Evolutionary conservation across 2,888 invertebrate species (phyloP), one percentile per base, ranked within the genome.

Genomic region (Apoda limacodes): DNA sequence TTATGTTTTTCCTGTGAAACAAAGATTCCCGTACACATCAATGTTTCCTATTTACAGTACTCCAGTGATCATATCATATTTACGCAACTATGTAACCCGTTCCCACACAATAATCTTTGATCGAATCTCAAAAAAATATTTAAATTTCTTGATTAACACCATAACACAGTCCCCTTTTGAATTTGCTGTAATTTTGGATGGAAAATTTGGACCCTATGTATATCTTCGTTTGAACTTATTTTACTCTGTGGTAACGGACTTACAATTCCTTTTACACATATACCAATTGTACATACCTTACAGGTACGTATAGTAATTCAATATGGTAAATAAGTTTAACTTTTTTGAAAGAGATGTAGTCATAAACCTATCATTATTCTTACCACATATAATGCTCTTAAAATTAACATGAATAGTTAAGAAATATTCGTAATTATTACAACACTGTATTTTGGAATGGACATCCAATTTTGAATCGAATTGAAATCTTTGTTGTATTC

Each of bases 1-100:
- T 76, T 76, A 76, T 75, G 75, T 71, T 74, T 69, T 69, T 66
- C 63, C 49, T 48, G 40, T 42, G 71, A 78, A 80, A 78, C 78
- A 76, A 64, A 74, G 80, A 75, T 65, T 74, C 78, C 80, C 78
- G 78, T 80, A 80, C 78, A 48, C 63, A 68, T 72, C 78, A 61
- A 68, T 72, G 78, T 76, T 78, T 66, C 55, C 47, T 40, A 42
- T n/a, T n/a, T n/a, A n/a, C n/a, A n/a, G n/a, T n/a, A n/a, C n/a
- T n/a, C n/a, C n/a, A n/a, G n/a, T n/a, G n/a, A n/a, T n/a, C n/a
- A n/a, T n/a, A n/a, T n/a, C n/a, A n/a, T n/a, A n/a, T n/a, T n/a
- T n/a, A 46, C 36, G 50, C 51, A 51, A 50, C 51, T 51, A 50
- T 35, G 50, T 52, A 60, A 57, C 46, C 54, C 58, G 59, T 64